A percentile compares a stretch with the other conserved stretches of the same genome.
These are phyloP conservation scores for Tinea semifulvella DNA, from an alignment of 2,888 invertebrate species.

Conservation along the genomic window DNA sequence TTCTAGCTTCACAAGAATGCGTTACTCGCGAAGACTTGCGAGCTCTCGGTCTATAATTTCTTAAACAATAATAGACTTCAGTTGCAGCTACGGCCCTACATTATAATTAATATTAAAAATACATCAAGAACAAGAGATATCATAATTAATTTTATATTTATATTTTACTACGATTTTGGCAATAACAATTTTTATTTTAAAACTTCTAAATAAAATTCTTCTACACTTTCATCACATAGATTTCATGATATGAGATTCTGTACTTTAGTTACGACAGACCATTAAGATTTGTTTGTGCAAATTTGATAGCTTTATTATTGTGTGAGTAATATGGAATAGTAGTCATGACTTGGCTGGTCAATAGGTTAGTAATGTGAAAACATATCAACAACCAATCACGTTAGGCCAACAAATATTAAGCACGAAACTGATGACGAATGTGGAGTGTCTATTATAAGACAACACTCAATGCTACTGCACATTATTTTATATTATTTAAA, in stretches of 20 bases:
- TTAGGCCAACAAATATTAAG: no score
- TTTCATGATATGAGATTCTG: constrained; percentile 7
- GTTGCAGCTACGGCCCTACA: not conserved
- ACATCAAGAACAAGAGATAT: not conserved
- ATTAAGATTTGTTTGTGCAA: not conserved
- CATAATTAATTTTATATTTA: not conserved
- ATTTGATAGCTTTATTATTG: no score
- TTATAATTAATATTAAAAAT: not conserved
- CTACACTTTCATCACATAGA: constrained; percentile 1
- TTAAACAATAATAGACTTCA: not conserved
- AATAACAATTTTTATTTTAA: not conserved
- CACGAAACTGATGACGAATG: no score
- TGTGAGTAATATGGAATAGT: no score
- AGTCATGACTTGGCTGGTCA: not conserved
- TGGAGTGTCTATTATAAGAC: no score
- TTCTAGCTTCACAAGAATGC: no score
- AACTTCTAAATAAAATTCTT: constrained; percentile 5
- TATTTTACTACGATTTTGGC: not conserved
- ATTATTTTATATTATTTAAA: no score
- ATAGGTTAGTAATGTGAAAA: not conserved
- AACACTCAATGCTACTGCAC: no score
- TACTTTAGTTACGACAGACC: not conserved
- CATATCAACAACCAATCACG: no score
- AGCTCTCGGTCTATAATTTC: no score
- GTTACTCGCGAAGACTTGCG: no score